phyloP scores from a whole-genome alignment of 2,797 vertebrate species.

The Sarcophilus harrisii region DNA sequence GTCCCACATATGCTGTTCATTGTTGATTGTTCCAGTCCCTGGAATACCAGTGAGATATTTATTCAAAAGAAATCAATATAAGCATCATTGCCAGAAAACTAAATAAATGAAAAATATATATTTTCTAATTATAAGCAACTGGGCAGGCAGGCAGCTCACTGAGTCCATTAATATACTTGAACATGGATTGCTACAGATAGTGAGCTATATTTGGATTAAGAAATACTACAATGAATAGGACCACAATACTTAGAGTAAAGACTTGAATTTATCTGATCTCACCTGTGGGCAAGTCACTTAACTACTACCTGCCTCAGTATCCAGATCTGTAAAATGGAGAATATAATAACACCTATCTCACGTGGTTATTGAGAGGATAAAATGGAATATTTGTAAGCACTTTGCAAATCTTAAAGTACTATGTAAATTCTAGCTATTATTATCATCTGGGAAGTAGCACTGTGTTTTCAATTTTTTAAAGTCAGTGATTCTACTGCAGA shows the following conservation, averaged over 20 bases:
- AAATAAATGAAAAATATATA: neutral
- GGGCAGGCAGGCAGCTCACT: neutral
- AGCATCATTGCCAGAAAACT: neutral
- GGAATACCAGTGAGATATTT: neutral
- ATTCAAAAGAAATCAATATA: neutral
- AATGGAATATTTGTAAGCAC: neutral
- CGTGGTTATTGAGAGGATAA: neutral
- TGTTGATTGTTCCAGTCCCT: neutral
- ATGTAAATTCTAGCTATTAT: neutral
- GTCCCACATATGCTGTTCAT: neutral
- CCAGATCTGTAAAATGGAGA: neutral
- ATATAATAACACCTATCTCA: neutral
- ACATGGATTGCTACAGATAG: neutral
- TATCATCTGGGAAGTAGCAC: neutral
- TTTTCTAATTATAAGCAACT: neutral
- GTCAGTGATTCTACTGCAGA: neutral
- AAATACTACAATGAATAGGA: neutral
- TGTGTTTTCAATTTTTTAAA: neutral
- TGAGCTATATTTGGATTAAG: neutral
- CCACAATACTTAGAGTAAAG: neutral
- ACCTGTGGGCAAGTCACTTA: neutral
- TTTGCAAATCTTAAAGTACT: neutral
- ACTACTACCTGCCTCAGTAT: neutral
- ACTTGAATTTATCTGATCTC: neutral
- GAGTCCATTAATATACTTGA: neutral